Base-by-base conservation (phyloP, 2,797 vertebrate species). In the Mionectes olivaceus region DNA sequence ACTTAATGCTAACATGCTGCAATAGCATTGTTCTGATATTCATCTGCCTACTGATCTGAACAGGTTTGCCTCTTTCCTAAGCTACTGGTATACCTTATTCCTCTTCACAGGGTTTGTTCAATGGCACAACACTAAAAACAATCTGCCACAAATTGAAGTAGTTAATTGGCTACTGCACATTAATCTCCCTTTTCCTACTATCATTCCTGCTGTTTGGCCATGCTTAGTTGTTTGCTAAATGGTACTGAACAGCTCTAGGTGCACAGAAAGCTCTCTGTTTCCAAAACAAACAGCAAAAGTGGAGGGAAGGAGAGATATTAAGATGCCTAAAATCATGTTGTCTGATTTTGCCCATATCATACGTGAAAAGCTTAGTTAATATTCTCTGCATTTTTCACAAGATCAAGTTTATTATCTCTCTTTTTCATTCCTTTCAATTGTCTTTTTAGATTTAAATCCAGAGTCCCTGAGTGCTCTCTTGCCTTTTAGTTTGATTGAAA, bases 381-480 rank as follows among this genome's bases (percentile, higher is more conserved):
- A 73, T 56, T 83, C 37, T 46, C 37, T 85, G 33, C 19, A 43
- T 19, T 81, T 89, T 84, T 25, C 7, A 10, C 60, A 46, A 49
- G 19, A 78, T 37, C 11, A 64, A 49, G 52, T 70, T 68, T 63
- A 56, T 89, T 49, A 19, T 43, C 9, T 28, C 16, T 53, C 24
- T 80, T 46, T 82, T 17, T 79, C 69, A 52, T 87, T 56, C 9
- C 21, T 78, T 88, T 75, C 69, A 88, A 46, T 78, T 87, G 24
- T 92, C 71, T 83, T 91, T 83, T 93, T 57, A 80, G 27, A 61
- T 77, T 93, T 22, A 87, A 85, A 93, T 83, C 22, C 71, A 75
- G 53, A 91, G 33, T 83, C 64, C n/a, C 68, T 7, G 27, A 68
- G 30, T 71, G 68, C 11, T 70, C 37, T 28, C 18, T 87, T 82